Evolutionary conservation across 2,113 vertebrate species (phyloP), one percentile per base, ranked within the genome.

Genomic region (Heptranchias perlo): DNA sequence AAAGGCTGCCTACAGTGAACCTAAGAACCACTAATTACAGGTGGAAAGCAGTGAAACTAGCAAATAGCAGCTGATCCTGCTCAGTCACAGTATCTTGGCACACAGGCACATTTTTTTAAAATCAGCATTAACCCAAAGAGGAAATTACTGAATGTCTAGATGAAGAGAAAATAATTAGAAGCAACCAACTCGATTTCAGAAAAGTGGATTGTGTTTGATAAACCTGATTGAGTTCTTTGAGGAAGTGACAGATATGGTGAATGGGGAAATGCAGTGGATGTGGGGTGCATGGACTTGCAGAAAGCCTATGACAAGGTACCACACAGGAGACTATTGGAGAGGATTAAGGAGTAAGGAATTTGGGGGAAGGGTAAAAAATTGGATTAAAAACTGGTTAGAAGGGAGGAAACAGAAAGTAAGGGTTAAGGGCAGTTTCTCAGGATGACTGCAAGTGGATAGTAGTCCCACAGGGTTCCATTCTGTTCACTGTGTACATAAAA

Each of bases 1-100:
- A 93, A 62, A 62, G n/a, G 89, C n/a, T 62, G 58, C 89, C 58
- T 64, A n/a, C n/a, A 62, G 89, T 93, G 89, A 62, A 62, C 54
- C 58, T n/a, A 93, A 93, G 39, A 62, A 93, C 14, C 58, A 64
- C n/a, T 64, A 62, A 93, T 62, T 62, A 35, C 58, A 23, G 16
- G 35, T 93, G 58, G 61, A 93, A 91, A 93, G 54, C 61, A 58
- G 3, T 91, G 52, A 91, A 91, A 54, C 23, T 31, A 89, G 49
- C 49, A 89, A 58, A 58, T 58, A 6, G 52, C 31, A 61, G 58
- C 89, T 39, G 16, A 64, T 93, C 58, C 5, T 89, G 49, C 49
- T 89, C n/a, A 39, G 61, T 23, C 6, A 35, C n/a, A 39, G 35
- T 61, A 62, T 39, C 35, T 35, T 93, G 21, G 89, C 58, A 92